Base-by-base conservation (phyloP, 1,140 invertebrate species). In the Tetranychus urticae region DNA sequence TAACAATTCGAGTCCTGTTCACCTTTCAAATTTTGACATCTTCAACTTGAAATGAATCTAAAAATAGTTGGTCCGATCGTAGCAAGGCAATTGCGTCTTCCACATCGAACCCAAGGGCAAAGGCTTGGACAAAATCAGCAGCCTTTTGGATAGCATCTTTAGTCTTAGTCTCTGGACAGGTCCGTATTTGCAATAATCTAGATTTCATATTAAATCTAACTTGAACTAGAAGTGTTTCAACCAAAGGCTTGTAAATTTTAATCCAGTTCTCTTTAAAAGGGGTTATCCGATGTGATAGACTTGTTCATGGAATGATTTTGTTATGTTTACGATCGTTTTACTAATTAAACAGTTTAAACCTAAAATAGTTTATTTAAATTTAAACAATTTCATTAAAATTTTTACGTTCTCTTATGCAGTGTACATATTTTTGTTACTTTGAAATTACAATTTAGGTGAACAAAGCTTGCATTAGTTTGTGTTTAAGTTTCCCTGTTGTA, bases 91-190 rank as follows among this genome's bases (percentile, higher is more conserved):
- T 71, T 1, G 93, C 88, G 76, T 99, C 94, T 61, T 97, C 89
- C 2, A 98, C 84, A 67, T 96, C 91, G 76, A 99, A 99, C 8
- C 96, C 94, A 68, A 84, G 83, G 33, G 92, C 77, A 72, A 97
- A 98, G 10, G 94, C 93, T 76, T 84, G 84, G 0, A 99, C 85
- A 80, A 99, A 99, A 76, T 99, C 94, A 23, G 90, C 88, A 56
- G 84, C 94, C 76, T 96, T 97, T 71, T 99, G 94, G 61, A 99
- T 75, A 72, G 91, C 85, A 33, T 82, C 71, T 65, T 89, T 83
- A 68, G 97, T 88, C 64, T 82, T 79, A 3, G 88, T 92, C 69
- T 88, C 82, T 50, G 80, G 76, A 61, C 78, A 76, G 13, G 75
- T 73, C 75, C 77, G 66, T 58, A 96, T 82, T 77, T 94, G 90